Evolutionary conservation across 2,113 vertebrate genomes (phyloP).

Genomic region (Columbina picui): DNA sequence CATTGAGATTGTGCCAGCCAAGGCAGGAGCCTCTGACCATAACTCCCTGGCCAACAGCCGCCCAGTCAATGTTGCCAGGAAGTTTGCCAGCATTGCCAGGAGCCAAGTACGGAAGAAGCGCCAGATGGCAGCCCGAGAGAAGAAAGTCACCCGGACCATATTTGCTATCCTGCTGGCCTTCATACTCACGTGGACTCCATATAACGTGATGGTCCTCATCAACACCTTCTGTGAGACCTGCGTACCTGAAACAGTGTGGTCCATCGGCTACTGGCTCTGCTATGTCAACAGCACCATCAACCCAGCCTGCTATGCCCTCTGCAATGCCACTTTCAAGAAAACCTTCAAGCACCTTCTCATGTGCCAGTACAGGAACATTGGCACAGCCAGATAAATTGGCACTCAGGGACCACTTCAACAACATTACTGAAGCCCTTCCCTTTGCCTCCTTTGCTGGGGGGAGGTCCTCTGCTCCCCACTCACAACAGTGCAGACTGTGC

Average conservation of each 20-base stretch:
- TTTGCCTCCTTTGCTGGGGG: constrained; percentile 5
- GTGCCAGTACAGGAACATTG: constrained; percentile 97
- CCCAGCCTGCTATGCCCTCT: constrained; percentile 96
- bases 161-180: constrained; percentile 97
- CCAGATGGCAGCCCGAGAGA: constrained; percentile 97
- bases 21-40: constrained; percentile 80
- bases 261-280: constrained; percentile 97
- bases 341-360: constrained; percentile 97
- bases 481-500: not conserved
- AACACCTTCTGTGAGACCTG: constrained; percentile 96
- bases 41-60: constrained; percentile 85
- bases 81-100: constrained; percentile 96
- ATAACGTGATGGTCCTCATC: constrained; percentile 98
- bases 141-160: constrained; percentile 98
- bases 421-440: not conserved
- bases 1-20: constrained; percentile 91
- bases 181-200: constrained; percentile 98
- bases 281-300: constrained; percentile 99
- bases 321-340: constrained; percentile 99
- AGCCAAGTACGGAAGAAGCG: constrained; percentile 97
- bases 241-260: constrained; percentile 94
- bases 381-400: constrained; percentile 87
- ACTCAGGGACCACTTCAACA: constrained; percentile 27
- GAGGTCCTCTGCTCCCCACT: not conserved
- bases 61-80: constrained; percentile 88